Conservation (phyloP, 1,140 invertebrate genomes). For the Zaprionus gabonicus region DNA sequence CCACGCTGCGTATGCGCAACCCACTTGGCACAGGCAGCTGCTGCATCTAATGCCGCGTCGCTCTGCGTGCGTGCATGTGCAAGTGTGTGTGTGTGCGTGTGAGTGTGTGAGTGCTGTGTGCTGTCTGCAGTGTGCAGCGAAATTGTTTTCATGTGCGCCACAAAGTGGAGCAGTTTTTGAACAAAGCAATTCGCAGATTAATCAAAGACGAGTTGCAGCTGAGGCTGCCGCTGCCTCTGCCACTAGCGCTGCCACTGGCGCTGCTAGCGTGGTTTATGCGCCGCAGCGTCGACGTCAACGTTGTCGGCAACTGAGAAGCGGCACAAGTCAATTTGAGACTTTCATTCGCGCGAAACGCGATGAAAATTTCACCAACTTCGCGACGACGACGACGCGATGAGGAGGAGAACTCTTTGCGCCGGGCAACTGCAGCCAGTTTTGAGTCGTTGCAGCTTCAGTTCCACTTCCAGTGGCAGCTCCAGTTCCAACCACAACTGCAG, state of each 20-base stretch:
- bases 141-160: constrained; percentile 77
- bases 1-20: constrained; percentile 63
- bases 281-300: constrained; percentile 7
- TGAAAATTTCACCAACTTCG: constrained; percentile 75
- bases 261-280: constrained; percentile 58
- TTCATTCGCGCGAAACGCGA: constrained; percentile 83
- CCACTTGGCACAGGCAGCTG: constrained; percentile 54
- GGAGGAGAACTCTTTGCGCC: constrained; percentile 40
- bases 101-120: constrained; percentile 13
- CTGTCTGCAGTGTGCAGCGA: constrained; percentile 52
- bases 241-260: constrained; percentile 11
- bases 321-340: constrained; percentile 82
- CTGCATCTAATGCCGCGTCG: neutral
- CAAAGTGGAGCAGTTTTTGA: constrained; percentile 82
- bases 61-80: constrained; percentile 5
- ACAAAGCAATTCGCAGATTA: constrained; percentile 83
- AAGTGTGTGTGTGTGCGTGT: constrained; percentile 14
- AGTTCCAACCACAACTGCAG: constrained; percentile 32
- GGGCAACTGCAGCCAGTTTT: constrained; percentile 47
- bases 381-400: constrained; percentile 29
- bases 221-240: neutral
- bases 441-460: constrained; percentile 25
- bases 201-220: constrained; percentile 60
- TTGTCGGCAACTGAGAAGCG: constrained; percentile 62
- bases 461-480: constrained; percentile 31